Base-by-base conservation (phyloP, 2,113 vertebrate species). In the Pao palembangensis region DNA sequence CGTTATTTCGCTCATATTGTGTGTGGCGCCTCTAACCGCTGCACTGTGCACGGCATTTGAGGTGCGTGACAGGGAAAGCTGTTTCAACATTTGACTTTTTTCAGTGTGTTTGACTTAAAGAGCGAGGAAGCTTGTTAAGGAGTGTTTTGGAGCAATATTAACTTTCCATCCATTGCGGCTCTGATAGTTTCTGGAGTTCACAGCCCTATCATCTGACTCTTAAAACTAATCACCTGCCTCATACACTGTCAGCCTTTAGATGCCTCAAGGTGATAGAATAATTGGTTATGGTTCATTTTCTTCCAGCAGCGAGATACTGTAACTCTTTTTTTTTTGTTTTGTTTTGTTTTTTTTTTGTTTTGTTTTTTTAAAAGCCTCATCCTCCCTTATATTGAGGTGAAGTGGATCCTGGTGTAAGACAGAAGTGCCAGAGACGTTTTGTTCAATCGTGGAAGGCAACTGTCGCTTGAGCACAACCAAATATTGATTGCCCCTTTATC, bases 201-300 rank as follows among this genome's bases (percentile, higher is more conserved):
- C 50, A 69, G 66, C 71, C 81, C 81, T 79, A 73, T 85, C 73
- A 81, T 79, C 75, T 85, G 77, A 82, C 79, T 78, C 70, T 79
- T 80, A 77, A 77, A 86, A 75, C 82, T 82, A 85, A 86, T 86
- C 79, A 82, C 77, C 73, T 71, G 75, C 78, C 63, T 76, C 61
- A 69, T 51, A 73, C 79, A 80, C 69, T 14, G 59, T 83, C 79
- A 82, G 74, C 79, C 71, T 87, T 82, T 71, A 58, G 71, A 76
- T 34, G 79, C 84, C 81, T 88, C 51, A 44, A 63, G 79, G 82
- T 85, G 82, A 76, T 73, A 34, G 73, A 79, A 84, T 85, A 87
- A 84, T 87, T 88, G 80, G 82, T 80, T 74, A 68, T 58, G 75
- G 76, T 85, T 81, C 69, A 63, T 75, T 83, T 76, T 87, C 72